phyloP scores from a whole-genome alignment of 2,888 invertebrate genomes.

The Lottia scabra region DNA sequence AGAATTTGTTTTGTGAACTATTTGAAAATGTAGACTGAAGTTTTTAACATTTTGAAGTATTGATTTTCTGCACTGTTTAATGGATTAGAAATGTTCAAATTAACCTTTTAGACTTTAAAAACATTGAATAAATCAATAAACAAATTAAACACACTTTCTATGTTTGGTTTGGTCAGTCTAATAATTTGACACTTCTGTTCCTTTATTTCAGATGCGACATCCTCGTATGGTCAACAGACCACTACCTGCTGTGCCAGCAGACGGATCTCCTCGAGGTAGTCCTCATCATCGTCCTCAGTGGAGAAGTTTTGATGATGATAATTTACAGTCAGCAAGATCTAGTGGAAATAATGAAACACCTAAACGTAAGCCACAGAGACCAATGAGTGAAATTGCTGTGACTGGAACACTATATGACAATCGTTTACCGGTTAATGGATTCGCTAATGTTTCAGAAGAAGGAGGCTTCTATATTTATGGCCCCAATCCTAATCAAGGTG shows the following conservation, averaged over 20 bases:
- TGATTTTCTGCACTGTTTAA: too few relatives aligned
- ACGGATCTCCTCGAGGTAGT: conserved; percentile 20
- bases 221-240: conserved; percentile 58
- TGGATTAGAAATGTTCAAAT: too few relatives aligned
- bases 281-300: conserved; percentile 21
- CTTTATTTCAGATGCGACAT: conserved; percentile 21
- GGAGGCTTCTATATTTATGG: conserved; percentile 32
- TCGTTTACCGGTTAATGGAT: conserved; percentile 13
- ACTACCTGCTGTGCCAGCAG: conserved; percentile 49
- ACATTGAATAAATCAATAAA: too few relatives aligned
- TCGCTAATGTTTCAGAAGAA: conserved; percentile 10
- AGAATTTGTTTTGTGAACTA: too few relatives aligned
- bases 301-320: conserved; percentile 36
- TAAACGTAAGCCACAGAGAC: conserved; percentile 26
- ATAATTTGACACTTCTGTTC: neutral
- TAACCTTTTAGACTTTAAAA: too few relatives aligned
- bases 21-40: too few relatives aligned
- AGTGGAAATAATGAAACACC: conserved; percentile 26
- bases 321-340: conserved; percentile 7
- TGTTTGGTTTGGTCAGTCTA: too few relatives aligned
- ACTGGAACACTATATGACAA: conserved; percentile 21
- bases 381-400: conserved; percentile 35
- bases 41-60: too few relatives aligned
- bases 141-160: too few relatives aligned
- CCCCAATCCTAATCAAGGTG: conserved; percentile 16